Evolutionary conservation across 2,113 vertebrate genomes (phyloP).

Genomic region (Nymphicus hollandicus): DNA sequence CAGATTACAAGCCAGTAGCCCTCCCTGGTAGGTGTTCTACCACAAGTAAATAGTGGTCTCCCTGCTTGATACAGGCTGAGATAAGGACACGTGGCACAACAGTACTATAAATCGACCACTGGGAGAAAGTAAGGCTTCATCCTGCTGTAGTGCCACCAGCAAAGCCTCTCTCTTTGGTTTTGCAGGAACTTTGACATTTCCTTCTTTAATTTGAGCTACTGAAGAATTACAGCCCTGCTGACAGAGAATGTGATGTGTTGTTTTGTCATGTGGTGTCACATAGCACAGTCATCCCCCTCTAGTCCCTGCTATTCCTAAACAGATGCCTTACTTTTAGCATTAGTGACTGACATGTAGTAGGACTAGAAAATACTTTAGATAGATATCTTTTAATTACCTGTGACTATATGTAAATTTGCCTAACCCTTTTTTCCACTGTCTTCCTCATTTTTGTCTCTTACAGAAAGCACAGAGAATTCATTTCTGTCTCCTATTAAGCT

Average conservation of each 20-base stretch:
- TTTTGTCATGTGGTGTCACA: neutral
- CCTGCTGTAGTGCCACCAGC: neutral
- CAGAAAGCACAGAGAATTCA: neutral
- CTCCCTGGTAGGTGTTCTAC: neutral
- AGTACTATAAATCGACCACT: neutral
- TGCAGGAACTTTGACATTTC: neutral
- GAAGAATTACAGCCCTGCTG: constrained; percentile 3
- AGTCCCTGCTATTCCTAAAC: neutral
- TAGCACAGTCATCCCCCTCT: neutral
- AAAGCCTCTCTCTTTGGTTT: neutral
- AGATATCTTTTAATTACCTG: neutral
- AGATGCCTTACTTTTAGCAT: neutral
- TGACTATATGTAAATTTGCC: neutral
- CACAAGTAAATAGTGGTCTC: neutral
- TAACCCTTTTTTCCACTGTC: neutral
- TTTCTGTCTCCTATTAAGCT: neutral
- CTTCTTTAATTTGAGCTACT: constrained; percentile 12
- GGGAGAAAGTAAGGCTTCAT: neutral
- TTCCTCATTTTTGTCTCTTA: neutral
- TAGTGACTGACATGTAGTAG: neutral
- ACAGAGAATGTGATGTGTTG: neutral
- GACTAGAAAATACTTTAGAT: neutral
- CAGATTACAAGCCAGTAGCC: neutral
- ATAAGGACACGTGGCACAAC: neutral
- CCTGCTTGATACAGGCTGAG: neutral